Percentiles rank a stretch among this genome's conserved stretches.
Evolutionary conservation across 1,140 invertebrate genomes (phyloP).

Genomic region (Penaeus vannamei): DNA sequence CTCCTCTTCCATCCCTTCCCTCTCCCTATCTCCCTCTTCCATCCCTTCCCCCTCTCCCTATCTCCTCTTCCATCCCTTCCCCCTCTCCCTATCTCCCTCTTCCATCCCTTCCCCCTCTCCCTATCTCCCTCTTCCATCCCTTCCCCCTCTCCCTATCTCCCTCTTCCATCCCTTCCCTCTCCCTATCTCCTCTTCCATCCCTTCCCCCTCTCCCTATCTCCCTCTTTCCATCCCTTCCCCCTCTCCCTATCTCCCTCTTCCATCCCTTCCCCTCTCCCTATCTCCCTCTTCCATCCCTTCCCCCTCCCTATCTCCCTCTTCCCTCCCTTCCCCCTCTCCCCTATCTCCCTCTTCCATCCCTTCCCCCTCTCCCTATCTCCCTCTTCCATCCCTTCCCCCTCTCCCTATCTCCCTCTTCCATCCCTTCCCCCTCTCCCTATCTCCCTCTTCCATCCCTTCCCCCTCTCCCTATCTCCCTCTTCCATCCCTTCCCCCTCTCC

Average conservation of each 20-base stretch:
- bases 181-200: too few species aligned
- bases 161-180: neutral
- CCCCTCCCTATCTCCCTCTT: too few species aligned
- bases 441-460: neutral
- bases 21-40: neutral
- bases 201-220: too few species aligned
- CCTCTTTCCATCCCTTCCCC: too few species aligned
- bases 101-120: constrained; percentile 5
- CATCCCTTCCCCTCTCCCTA: too few species aligned
- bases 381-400: neutral
- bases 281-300: too few species aligned
- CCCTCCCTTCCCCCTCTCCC: too few species aligned
- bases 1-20: neutral
- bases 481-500: neutral
- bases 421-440: neutral
- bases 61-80: neutral
- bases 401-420: neutral
- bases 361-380: neutral
- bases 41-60: too few species aligned
- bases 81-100: neutral
- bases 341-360: too few species aligned
- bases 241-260: too few species aligned
- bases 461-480: neutral
- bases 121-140: neutral
- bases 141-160: neutral